phyloP scores from a whole-genome alignment of 2,797 vertebrate species.

The Euphonia xanthogaster region DNA sequence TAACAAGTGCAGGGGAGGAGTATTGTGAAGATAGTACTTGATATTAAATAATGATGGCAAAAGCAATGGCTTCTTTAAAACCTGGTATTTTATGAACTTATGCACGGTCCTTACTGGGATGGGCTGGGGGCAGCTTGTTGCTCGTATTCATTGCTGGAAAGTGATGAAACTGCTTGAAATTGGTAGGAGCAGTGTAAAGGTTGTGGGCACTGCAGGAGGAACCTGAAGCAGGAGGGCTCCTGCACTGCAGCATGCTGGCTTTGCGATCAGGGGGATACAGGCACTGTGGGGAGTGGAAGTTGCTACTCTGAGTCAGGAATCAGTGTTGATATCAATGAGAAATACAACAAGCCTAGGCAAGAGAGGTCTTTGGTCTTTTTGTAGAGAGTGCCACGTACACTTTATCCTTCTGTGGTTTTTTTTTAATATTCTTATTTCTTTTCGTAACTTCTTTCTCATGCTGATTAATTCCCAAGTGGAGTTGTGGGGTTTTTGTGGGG shows the following conservation, averaged over 20 bases:
- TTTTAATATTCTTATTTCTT: background rate
- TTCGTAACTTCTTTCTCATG: background rate
- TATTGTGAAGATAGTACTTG: background rate
- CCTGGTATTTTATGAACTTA: background rate
- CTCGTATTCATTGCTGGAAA: background rate
- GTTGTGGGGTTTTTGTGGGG: background rate
- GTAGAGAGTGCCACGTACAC: background rate
- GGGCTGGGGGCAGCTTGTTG: background rate
- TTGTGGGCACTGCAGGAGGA: background rate
- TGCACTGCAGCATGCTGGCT: background rate
- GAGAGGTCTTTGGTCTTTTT: background rate
- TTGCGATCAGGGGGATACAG: fast-evolving
- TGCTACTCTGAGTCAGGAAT: background rate
- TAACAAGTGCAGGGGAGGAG: background rate
- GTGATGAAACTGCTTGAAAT: background rate
- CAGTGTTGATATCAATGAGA: background rate
- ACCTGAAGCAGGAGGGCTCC: background rate
- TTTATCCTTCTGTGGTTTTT: background rate
- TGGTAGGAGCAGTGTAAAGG: background rate
- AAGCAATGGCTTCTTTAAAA: background rate
- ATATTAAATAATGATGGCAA: background rate
- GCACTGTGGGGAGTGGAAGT: background rate
- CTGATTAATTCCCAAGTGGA: background rate
- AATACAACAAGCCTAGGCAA: background rate
- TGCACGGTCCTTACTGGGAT: background rate